Evolutionary conservation across 2,797 vertebrate species (phyloP).

Genomic region (Sphaeramia orbicularis): DNA sequence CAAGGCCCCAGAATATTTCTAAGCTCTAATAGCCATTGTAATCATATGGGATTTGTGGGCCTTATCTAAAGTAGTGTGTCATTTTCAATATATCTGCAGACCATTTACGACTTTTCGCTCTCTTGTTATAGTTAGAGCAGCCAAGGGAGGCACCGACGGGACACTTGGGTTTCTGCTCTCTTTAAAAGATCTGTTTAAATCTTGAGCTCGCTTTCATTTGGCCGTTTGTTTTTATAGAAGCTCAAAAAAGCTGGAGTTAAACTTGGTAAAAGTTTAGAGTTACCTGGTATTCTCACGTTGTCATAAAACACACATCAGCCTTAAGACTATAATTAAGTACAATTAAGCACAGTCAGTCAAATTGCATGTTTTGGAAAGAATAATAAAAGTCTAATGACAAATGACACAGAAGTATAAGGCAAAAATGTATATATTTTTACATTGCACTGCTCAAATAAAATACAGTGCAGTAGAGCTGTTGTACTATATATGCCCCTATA

Average conservation of each 20-base stretch:
- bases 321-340: background rate
- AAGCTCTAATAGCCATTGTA: slow-evolving; percentile 37
- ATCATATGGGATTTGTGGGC: slow-evolving; percentile 54
- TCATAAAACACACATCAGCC: background rate
- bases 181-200: slow-evolving; percentile 57
- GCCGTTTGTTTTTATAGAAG: slow-evolving; percentile 18
- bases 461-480: background rate
- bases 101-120: slow-evolving; percentile 51
- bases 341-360: background rate
- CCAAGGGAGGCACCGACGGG: slow-evolving; percentile 38
- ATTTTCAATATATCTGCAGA: slow-evolving; percentile 65
- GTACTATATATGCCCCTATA: too few relatives aligned
- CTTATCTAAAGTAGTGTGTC: slow-evolving; percentile 67
- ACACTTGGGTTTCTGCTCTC: slow-evolving; percentile 43
- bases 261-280: background rate
- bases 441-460: background rate
- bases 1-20: slow-evolving; percentile 39
- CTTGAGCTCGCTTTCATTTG: slow-evolving; percentile 36
- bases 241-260: background rate
- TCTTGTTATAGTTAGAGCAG: slow-evolving; percentile 48
- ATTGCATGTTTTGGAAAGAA: background rate
- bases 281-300: background rate
- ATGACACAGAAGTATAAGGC: background rate
- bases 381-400: background rate
- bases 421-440: background rate